Evolutionary conservation across 1,140 invertebrate genomes (phyloP), one percentile per base, ranked within the genome.

Genomic region (Temnothorax longispinosus): DNA sequence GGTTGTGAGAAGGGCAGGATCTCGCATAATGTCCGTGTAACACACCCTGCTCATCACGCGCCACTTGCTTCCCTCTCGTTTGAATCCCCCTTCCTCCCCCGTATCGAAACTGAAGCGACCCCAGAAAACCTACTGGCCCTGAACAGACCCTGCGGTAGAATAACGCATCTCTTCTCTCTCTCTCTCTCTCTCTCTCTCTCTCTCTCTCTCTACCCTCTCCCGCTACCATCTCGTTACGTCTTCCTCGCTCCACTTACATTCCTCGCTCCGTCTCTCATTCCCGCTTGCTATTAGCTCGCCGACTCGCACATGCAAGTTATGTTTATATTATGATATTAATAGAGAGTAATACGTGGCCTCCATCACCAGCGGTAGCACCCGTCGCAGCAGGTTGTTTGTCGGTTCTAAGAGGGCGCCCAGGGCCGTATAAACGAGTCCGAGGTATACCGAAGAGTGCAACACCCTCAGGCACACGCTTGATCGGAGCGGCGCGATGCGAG

Each of bases 301-400:
- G 89, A 88, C 91, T 88, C 85, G 87, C 84, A 86, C 85, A 74
- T 84, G 88, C 87, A 88, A 93, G 92, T 94, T 94, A 95, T 95
- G 93, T 94, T 94, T 94, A 95, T 94, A 94, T 95, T 95, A 95
- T 93, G 94, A 95, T 95, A 95, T 95, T 95, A 95, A 95, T 95
- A 94, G 92, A 92, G 91, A 92, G 92, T 93, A 94, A 93, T 94
- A 88, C 87, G 84, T 67, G 77, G 77, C 65, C 91, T 88, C 85
- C 86, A 87, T 89, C 85, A 88, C 87, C 86, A 85, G 86, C 81
- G 87, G 41, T 86, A 44, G 77, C 76, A 77, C 60, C 62, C 72
- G 88, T 69, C 71, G 82, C 80, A 88, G 92, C 93, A 94, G 93
- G 92, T 93, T 94, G 91, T 92, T 94, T 92, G 91, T 89, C 89